Percentiles rank a stretch among this genome's conserved stretches.
phyloP scores from a whole-genome alignment of 2,113 vertebrate species.

The Rana temporaria region DNA sequence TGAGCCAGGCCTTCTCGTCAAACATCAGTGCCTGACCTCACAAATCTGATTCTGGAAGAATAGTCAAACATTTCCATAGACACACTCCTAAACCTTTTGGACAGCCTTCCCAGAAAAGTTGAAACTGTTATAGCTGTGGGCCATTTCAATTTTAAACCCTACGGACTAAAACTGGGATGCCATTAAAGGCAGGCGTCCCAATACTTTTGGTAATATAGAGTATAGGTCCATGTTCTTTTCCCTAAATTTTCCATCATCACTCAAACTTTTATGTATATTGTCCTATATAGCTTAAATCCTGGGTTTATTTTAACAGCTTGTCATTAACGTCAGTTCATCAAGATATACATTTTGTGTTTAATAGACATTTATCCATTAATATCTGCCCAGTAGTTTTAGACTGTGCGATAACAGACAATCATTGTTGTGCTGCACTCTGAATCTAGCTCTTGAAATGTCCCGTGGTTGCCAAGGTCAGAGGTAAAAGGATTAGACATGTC shows the following conservation, averaged over 20 bases:
- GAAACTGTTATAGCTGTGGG: no score
- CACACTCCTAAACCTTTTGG: no score
- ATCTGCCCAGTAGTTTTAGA: constrained; percentile 43
- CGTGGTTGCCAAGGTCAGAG: constrained; percentile 55
- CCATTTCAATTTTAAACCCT: no score
- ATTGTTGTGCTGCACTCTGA: constrained; percentile 42
- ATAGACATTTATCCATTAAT: constrained; percentile 37
- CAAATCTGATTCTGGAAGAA: no score
- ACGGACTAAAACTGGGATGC: no score
- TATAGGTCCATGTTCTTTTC: neutral
- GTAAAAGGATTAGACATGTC: constrained; percentile 57
- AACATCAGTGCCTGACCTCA: no score
- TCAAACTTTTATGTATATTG: neutral
- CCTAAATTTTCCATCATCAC: neutral
- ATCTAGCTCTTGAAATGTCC: constrained; percentile 49
- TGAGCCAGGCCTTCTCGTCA: no score
- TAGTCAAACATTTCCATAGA: no score
- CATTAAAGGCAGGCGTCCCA: no score
- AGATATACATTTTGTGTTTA: constrained; percentile 45
- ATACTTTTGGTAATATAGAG: no score
- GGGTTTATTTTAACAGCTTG: constrained; percentile 8
- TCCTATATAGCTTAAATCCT: neutral
- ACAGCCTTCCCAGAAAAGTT: no score
- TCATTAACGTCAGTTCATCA: constrained; percentile 8
- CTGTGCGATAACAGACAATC: constrained; percentile 38